Evolutionary conservation across 1,140 invertebrate genomes (phyloP), one percentile per base, ranked within the genome.

Genomic region (Drosophila ohnishii): DNA sequence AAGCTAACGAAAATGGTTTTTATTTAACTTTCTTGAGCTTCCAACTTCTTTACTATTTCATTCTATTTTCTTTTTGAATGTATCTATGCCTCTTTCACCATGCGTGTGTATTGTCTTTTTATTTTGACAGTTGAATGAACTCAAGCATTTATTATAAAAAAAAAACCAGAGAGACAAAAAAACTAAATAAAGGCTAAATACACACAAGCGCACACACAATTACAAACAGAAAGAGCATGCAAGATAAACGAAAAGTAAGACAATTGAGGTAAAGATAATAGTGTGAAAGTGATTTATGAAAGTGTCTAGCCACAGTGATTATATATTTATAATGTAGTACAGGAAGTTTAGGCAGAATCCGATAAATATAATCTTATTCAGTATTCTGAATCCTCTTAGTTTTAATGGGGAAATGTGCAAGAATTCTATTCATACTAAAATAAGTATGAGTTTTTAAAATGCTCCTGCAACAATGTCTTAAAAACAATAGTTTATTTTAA

Each of bases 101-200:
- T 65, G 64, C 63, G 78, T 80, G 39, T 69, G 25, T 51, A 30
- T 69, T 32, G 61, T 42, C 51, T 61, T 58, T 69, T 51, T 78
- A 62, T 78, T 85, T 80, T 80, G 81, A 74, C 81, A 84, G 81
- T 84, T 84, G 81, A 84, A 84, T 80, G 81, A 84, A 84, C 81
- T 32, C 70, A 48, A 60, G 57, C 53, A 62, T 59, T 59, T 66
- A 39, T 47, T 65, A 57, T 45, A 71, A 59, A 48, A 47, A 48
- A 47, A 61, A 28, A 32, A 55, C 4, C 32, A 35, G 39, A 45
- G 42, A 39, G 56, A 47, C 39, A 57, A 80, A 74, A 74, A 53
- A 78, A 66, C 56, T 59, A 66, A 63, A 75, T 71, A 67, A 60
- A 82, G 63, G 70, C 65, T 60, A 57, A 55, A 71, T 59, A 53